A percentile compares a stretch with the other conserved stretches of the same genome.
phyloP scores from a whole-genome alignment of 2,888 invertebrate species.

The Pollenia labialis region DNA sequence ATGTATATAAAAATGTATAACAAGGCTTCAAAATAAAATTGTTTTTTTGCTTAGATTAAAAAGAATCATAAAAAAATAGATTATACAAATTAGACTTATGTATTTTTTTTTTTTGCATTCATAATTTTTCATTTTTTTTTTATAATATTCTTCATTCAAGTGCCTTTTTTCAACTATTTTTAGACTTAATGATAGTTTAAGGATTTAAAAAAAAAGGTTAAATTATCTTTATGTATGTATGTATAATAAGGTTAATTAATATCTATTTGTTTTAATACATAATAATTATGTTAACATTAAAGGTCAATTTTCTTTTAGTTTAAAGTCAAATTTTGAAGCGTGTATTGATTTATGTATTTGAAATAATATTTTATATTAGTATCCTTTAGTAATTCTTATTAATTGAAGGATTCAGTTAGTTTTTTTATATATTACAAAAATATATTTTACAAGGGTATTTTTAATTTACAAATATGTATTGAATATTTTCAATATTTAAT shows the following conservation, averaged over 20 bases:
- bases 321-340: constrained; percentile 55
- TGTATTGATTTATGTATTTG: constrained; percentile 40
- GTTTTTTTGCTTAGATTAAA: constrained; percentile 33
- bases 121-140: constrained; percentile 29
- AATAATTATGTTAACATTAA: constrained; percentile 62
- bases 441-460: constrained; percentile 27
- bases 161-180: constrained; percentile 45
- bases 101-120: neutral
- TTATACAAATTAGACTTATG: constrained; percentile 23
- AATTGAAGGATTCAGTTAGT: constrained; percentile 36
- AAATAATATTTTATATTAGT: constrained; percentile 40
- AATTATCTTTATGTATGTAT: constrained; percentile 43
- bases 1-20: constrained; percentile 51
- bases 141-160: constrained; percentile 39
- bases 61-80: constrained; percentile 50
- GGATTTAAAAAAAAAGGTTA: constrained; percentile 53
- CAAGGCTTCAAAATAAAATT: constrained; percentile 60
- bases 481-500: neutral
- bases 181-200: constrained; percentile 41
- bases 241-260: constrained; percentile 34
- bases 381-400: constrained; percentile 42
- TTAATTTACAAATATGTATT: constrained; percentile 52
- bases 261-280: constrained; percentile 52
- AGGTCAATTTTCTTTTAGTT: constrained; percentile 53
- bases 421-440: constrained; percentile 63